Conservation (phyloP, 37 sponge, comb jelly and placozoan genomes). For the Geodia barretti region DNA sequence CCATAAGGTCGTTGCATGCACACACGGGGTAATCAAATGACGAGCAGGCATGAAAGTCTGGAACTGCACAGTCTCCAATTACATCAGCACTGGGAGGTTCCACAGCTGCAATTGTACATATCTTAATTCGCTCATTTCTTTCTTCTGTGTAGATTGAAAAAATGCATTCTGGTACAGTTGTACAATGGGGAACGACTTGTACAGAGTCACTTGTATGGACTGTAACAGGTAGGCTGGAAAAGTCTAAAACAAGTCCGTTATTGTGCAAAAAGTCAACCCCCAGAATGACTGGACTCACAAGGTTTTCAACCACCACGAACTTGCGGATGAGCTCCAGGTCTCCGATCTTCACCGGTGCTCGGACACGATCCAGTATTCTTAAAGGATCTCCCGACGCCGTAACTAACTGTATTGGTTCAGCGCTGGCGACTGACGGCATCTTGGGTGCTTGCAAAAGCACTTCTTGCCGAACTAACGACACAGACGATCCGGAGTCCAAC, state of each 20-base stretch:
- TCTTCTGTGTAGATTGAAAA: too few relatives aligned
- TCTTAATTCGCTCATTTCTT: constrained; percentile 15
- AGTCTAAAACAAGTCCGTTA: constrained; percentile 50
- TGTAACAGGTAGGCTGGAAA: constrained; percentile 16
- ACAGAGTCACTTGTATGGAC: too few relatives aligned
- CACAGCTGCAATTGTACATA: constrained; percentile 27
- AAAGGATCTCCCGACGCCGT: constrained; percentile 50
- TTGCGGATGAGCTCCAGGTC: constrained; percentile 17
- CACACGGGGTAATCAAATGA: constrained; percentile 29
- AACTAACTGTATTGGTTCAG: too few relatives aligned
- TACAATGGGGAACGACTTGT: too few relatives aligned
- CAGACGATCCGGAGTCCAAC: constrained; percentile 52
- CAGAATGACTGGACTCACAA: constrained; percentile 55
- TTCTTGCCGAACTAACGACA: constrained; percentile 22
- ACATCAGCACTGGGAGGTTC: constrained; percentile 10
- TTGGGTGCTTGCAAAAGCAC: too few relatives aligned
- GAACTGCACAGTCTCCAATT: constrained; percentile 48
- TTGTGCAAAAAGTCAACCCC: constrained; percentile 58
- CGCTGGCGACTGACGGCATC: too few relatives aligned
- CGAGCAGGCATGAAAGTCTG: constrained; percentile 3
- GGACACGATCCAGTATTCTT: constrained; percentile 27
- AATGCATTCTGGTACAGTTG: too few relatives aligned
- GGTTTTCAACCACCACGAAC: constrained; percentile 51
- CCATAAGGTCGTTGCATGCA: background rate
- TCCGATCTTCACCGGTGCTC: constrained; percentile 29